A percentile compares a stretch with the other conserved stretches of the same genome.
Evolutionary conservation across 2,888 invertebrate genomes (phyloP).

Genomic region (Sphinx pinastri): DNA sequence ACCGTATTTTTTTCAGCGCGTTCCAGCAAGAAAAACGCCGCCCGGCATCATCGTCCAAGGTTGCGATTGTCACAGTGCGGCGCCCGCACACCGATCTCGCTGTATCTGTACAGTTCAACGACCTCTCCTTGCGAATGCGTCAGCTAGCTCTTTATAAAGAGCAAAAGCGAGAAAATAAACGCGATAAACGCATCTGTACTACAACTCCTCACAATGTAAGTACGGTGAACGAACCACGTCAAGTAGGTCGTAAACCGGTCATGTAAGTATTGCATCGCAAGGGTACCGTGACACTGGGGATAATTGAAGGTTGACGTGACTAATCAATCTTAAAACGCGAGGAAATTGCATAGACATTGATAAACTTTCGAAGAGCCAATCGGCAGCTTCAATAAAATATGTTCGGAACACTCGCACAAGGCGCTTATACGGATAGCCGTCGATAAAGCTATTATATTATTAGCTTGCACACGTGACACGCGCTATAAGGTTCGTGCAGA

Average conservation of each 20-base stretch:
- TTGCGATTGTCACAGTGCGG: conserved; percentile 63
- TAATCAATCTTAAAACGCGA: conserved; percentile 45
- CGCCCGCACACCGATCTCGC: conserved; percentile 59
- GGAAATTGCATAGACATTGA: conserved; percentile 36
- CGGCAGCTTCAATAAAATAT: neutral
- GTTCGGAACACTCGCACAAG: conserved; percentile 27
- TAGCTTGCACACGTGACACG: conserved; percentile 42
- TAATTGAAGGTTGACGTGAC: conserved; percentile 55
- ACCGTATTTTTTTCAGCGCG: conserved; percentile 29
- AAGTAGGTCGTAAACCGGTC: conserved; percentile 70
- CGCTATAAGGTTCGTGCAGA: conserved; percentile 60
- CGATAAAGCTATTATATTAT: conserved; percentile 57
- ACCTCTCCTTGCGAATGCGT: conserved; percentile 71
- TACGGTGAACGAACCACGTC: conserved; percentile 72
- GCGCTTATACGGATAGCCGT: conserved; percentile 28
- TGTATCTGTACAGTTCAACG: conserved; percentile 68
- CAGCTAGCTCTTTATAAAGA: conserved; percentile 78
- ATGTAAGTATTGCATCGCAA: conserved; percentile 56
- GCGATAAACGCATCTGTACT: conserved; percentile 75
- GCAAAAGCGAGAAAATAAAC: conserved; percentile 79
- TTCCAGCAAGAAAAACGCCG: conserved; percentile 35
- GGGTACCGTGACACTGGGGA: conserved; percentile 57
- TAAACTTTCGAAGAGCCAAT: conserved; percentile 34
- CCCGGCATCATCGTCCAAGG: conserved; percentile 51
- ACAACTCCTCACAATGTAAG: conserved; percentile 57